Evolutionary conservation across 37 sponge, comb jelly and placozoan species (phyloP).

Genomic region (Ephydatia muelleri): DNA sequence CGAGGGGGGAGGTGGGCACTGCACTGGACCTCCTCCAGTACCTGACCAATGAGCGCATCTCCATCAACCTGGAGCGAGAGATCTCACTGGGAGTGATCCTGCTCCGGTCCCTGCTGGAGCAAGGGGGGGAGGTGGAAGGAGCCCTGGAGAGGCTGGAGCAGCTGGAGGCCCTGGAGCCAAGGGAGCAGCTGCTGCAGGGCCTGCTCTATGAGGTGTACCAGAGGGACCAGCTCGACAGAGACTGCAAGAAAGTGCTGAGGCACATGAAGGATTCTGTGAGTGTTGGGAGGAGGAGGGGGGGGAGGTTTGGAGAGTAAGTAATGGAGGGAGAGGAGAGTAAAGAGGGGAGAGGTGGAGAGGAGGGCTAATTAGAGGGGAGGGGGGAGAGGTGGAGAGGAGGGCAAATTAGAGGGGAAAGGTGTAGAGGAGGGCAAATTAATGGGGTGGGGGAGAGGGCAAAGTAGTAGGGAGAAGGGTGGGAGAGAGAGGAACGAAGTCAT

Average conservation of each 20-base stretch:
- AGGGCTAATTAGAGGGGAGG: too few species aligned
- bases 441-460: too few species aligned
- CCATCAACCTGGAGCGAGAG: background rate
- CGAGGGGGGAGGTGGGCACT: background rate
- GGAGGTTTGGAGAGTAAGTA: too few species aligned
- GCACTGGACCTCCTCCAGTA: background rate
- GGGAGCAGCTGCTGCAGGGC: slow-evolving; percentile 1
- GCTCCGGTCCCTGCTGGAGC: background rate
- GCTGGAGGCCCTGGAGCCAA: background rate
- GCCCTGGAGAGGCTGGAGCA: background rate
- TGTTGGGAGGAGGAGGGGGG: too few species aligned
- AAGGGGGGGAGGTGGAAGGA: background rate
- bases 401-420: too few species aligned
- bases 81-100: background rate
- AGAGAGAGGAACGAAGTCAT: too few species aligned
- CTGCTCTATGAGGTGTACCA: background rate
- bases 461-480: too few species aligned
- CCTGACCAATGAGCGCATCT: background rate
- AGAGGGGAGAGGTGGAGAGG: background rate
- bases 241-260: background rate
- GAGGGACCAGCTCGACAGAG: background rate
- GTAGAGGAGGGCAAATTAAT: too few species aligned
- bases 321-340: too few species aligned
- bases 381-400: too few species aligned
- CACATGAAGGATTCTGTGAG: background rate